These are phyloP conservation scores for Sebastes vulpes DNA, from an alignment of 2,797 vertebrate species.

Conservation along the genomic window DNA sequence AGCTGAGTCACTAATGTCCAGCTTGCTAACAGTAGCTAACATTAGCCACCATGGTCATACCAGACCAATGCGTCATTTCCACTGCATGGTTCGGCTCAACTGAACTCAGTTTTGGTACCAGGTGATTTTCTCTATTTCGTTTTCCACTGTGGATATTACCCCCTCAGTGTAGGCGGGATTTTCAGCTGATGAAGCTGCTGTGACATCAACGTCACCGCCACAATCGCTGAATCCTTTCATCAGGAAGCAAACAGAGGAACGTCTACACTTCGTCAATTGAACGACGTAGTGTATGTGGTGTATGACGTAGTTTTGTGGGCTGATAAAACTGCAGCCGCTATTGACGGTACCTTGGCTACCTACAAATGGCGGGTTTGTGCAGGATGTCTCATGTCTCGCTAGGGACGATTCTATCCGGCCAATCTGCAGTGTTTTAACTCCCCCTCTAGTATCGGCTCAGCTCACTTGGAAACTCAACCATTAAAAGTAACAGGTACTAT, in stretches of 20 bases:
- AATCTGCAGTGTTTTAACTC: background rate
- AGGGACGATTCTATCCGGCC: accelerated
- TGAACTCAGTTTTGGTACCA: no score
- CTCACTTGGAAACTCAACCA: background rate
- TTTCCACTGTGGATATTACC: no score
- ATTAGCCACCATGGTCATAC: background rate
- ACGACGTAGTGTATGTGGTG: accelerated
- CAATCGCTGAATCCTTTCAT: background rate
- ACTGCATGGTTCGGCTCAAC: no score
- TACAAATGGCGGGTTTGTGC: background rate
- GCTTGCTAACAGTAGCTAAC: background rate
- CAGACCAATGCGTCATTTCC: no score
- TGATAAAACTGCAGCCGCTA: background rate
- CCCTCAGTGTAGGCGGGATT: background rate
- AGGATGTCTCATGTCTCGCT: background rate
- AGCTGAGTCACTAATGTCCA: background rate
- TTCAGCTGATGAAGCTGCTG: background rate
- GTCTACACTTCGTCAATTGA: background rate
- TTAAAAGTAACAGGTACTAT: background rate
- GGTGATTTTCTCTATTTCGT: no score
- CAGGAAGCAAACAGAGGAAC: background rate
- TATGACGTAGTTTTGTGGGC: background rate
- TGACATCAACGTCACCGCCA: background rate
- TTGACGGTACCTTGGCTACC: accelerated
- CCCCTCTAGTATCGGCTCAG: background rate